Percentiles rank a stretch among this genome's conserved stretches.
These are phyloP conservation scores for Oryctes rhinoceros DNA, from an alignment of 1,140 invertebrate genomes.

Conservation along the genomic window DNA sequence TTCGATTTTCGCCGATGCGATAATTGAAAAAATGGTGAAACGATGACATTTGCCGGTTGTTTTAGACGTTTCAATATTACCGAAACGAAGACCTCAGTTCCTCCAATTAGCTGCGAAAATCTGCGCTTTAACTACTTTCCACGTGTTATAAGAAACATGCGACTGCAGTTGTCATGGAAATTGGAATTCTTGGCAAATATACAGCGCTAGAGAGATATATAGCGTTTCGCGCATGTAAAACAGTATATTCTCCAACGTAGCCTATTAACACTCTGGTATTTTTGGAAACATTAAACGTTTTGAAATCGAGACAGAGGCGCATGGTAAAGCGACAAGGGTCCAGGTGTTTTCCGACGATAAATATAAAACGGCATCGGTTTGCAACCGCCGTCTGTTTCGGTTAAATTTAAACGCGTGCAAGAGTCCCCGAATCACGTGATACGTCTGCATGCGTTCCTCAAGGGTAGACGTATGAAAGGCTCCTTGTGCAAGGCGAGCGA, in stretches of 20 bases:
- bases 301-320: not conserved
- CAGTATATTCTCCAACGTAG: not conserved
- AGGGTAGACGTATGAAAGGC: not conserved
- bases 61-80: too few relatives aligned
- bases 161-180: not conserved
- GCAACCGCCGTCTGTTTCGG: not conserved
- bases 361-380: constrained; percentile 15
- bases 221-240: not conserved
- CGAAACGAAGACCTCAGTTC: too few relatives aligned
- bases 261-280: constrained; percentile 4
- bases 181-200: not conserved
- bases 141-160: too few relatives aligned
- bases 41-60: not conserved
- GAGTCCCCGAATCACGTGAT: not conserved
- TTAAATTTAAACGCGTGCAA: not conserved
- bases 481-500: not conserved
- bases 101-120: not conserved
- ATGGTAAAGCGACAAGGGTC: not conserved
- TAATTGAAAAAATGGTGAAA: not conserved
- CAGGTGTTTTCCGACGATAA: constrained; percentile 11
- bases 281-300: constrained; percentile 11
- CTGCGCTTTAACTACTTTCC: not conserved
- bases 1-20: too few relatives aligned
- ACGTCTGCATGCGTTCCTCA: not conserved
- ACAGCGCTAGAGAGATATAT: not conserved